Percentiles rank a stretch among this genome's conserved stretches.
Conservation (phyloP, 2,113 vertebrate species). For the Erythrocebus patas region DNA sequence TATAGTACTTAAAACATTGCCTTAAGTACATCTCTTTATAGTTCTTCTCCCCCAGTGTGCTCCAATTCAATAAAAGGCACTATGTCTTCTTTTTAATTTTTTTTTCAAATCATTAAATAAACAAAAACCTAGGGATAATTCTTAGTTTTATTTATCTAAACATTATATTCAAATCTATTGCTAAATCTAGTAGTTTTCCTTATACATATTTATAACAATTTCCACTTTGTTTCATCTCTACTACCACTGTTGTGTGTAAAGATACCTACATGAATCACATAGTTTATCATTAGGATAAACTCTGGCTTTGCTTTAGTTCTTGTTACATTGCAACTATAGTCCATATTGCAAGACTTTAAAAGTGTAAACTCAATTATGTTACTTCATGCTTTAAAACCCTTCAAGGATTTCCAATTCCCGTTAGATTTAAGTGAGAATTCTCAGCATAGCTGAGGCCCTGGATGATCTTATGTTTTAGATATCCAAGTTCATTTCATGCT, state of each 20-base stretch:
- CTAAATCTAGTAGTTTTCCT: neutral
- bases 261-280: neutral
- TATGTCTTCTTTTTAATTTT: no score
- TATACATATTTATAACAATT: neutral
- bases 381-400: neutral
- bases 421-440: neutral
- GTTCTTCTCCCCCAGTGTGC: accelerated
- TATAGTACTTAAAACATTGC: no score
- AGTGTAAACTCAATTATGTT: neutral
- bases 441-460: neutral
- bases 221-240: neutral
- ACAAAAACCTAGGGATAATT: neutral
- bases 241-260: neutral
- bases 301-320: neutral
- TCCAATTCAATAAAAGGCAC: neutral
- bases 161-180: neutral
- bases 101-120: neutral
- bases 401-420: neutral
- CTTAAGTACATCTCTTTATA: accelerated
- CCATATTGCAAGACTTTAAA: neutral
- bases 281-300: neutral
- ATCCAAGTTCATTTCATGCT: neutral
- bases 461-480: neutral
- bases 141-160: neutral
- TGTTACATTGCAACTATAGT: neutral